Evolutionary conservation across 2,888 invertebrate genomes (phyloP).

Genomic region (Nowickia ferox): DNA sequence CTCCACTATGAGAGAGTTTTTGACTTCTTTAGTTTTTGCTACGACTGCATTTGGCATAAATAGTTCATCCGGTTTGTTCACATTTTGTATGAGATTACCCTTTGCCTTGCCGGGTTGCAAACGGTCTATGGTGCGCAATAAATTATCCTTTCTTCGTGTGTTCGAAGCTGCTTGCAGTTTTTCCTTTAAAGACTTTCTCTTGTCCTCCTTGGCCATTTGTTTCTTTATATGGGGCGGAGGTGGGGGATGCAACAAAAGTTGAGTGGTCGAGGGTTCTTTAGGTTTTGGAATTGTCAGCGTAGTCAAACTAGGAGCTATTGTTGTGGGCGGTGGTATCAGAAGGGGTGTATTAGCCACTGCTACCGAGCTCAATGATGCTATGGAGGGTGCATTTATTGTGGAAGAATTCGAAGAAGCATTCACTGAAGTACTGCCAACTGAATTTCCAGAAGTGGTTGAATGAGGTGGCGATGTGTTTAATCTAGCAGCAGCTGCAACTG

Average conservation of each 20-base stretch:
- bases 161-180: conserved; percentile 81
- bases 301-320: conserved; percentile 71
- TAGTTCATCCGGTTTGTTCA: conserved; percentile 86
- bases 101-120: conserved; percentile 94
- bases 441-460: conserved; percentile 80
- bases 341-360: conserved; percentile 73
- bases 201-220: conserved; percentile 83
- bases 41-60: conserved; percentile 82
- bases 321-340: conserved; percentile 72
- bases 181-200: conserved; percentile 82
- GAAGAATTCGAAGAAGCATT: conserved; percentile 80
- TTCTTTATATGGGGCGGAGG: conserved; percentile 82
- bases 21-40: conserved; percentile 85
- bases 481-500: conserved; percentile 76
- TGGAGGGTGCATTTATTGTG: conserved; percentile 73
- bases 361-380: conserved; percentile 74
- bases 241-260: conserved; percentile 81
- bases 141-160: conserved; percentile 86
- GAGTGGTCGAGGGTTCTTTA: conserved; percentile 81
- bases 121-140: conserved; percentile 92
- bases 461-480: conserved; percentile 81
- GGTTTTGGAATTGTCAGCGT: conserved; percentile 76
- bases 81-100: conserved; percentile 91
- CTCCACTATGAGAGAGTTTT: conserved; percentile 85
- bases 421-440: conserved; percentile 81